Conservation (phyloP, 1,140 invertebrate species). For the Trachelipus rathkii region DNA sequence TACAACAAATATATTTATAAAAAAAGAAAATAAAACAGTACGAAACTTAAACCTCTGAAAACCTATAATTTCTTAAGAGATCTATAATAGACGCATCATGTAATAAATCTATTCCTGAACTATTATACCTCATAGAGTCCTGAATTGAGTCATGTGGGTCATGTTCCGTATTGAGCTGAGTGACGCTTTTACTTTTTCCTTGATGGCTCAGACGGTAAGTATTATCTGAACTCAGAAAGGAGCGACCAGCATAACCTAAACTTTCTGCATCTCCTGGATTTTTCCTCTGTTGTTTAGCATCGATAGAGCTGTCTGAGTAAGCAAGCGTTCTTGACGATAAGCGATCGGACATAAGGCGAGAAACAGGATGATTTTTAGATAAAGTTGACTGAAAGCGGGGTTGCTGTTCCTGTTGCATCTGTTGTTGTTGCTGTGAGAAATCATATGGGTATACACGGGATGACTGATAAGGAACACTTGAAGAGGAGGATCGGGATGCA, state of each 20-base stretch:
- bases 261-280: background rate
- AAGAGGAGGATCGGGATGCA: slow-evolving; percentile 32
- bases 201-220: background rate
- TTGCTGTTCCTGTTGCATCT: background rate
- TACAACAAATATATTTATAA: too few species aligned
- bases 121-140: background rate
- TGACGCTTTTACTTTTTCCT: background rate
- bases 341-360: background rate
- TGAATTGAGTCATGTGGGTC: background rate
- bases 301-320: background rate
- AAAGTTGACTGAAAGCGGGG: background rate
- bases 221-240: background rate
- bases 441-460: background rate
- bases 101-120: background rate
- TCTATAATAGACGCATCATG: background rate
- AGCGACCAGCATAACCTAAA: background rate
- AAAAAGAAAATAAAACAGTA: too few species aligned
- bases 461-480: background rate
- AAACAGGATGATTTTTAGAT: background rate
- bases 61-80: slow-evolving; percentile 1
- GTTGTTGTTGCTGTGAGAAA: background rate
- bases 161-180: background rate
- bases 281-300: background rate
- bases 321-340: background rate
- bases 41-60: too few species aligned